Evolutionary conservation across 53 echinoderm and acorn worm species (phyloP).

Genomic region (Astropecten irregularis): DNA sequence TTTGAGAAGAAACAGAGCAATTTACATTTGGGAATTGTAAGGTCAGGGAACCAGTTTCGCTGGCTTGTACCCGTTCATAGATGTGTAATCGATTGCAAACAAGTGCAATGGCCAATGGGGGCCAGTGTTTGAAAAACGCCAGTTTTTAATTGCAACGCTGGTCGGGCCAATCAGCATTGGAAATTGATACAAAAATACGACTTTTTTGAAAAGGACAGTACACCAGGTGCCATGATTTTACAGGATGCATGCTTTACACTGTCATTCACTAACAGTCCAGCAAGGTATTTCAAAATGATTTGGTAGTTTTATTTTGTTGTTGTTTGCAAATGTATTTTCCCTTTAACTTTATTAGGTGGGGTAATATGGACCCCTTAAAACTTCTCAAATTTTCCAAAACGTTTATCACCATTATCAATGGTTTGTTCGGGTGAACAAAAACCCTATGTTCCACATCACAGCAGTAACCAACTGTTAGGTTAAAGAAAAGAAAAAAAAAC

Average conservation of each 20-base stretch:
- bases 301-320: neutral
- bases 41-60: no score
- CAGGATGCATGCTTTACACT: neutral
- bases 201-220: neutral
- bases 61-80: no score
- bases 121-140: no score
- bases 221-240: neutral
- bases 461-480: neutral
- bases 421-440: neutral
- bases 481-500: no score
- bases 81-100: no score
- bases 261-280: neutral
- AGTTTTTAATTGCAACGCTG: no score
- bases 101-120: no score
- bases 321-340: neutral
- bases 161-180: no score
- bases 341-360: neutral
- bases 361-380: neutral
- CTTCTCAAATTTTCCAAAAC: neutral
- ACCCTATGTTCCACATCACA: neutral
- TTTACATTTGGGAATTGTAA: no score
- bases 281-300: neutral
- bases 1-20: no score
- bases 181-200: neutral
- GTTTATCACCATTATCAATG: neutral